Base-by-base conservation (phyloP, 2,797 vertebrate genomes). In the Chromis chromis region DNA sequence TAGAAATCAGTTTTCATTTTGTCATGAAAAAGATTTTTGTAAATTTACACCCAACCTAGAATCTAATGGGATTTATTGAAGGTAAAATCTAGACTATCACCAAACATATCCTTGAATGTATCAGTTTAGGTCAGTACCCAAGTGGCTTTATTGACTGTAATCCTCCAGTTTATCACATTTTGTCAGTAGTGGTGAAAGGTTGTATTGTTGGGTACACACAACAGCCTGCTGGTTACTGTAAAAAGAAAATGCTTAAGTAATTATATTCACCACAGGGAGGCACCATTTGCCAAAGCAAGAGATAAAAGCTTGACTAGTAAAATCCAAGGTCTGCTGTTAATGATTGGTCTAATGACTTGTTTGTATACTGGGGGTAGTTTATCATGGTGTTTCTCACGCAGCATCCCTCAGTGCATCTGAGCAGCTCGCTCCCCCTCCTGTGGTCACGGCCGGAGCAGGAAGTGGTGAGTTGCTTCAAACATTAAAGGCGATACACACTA, bases 401-500 rank as follows among this genome's bases (percentile, higher is more conserved):
- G 93, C 88, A 71, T 67, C 85, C 78, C 72, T 90, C 1, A 33
- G 79, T 53, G 74, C 68, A 22, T 57, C 55, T 73, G 74, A 25
- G 55, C 82, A 48, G 56, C 25, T 62, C 6, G 7, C 78, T 58
- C 67, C 75, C 19, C 62, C 76, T 40, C 31, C 76, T 82, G 80
- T 81, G 75, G 81, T 84, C 57, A 57, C 52, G n/a, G 82, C 82
- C 58, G 82, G 54, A 74, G 83, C 69, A 89, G 90, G 91, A 88
- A 92, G 87, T 88, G 90, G 94, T 95, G 82, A 94, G 92, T 88
- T 42, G 33, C 28, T 59, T 76, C 21, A 61, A 10, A 36, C 28
- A 33, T 25, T 58, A 33, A 54, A 60, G 25, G 39, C 24, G 21
- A 56, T 62, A 42, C 59, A 59, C 33, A 33, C 25, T 11, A 24